Base-by-base conservation (phyloP, 2,888 invertebrate genomes). In the Lithosia quadra region DNA sequence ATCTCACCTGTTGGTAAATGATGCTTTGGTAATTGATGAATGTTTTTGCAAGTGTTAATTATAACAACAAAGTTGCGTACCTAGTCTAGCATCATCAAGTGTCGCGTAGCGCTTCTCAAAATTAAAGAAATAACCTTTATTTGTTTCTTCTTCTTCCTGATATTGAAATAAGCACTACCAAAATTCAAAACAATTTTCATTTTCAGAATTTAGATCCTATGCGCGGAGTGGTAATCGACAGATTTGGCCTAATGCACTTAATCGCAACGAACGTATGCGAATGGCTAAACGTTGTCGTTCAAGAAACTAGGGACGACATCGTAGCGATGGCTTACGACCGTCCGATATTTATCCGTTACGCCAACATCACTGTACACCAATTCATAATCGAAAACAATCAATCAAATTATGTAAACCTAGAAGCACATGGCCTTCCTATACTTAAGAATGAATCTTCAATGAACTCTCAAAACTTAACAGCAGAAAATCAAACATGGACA, bases 221-320 rank as follows among this genome's bases (percentile, higher is more conserved):
- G 93, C 87, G 93, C 72, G 95, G 94, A 13, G 91, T 94, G 7
- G 94, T 95, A 0, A 77, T 95, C 5, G 93, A 94, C n/a, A 96
- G 98, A 79, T 98, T 99, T 81, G 99, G 99, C 0, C 95, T 99
- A 18, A 99, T 99, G 98, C 99, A 99, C 88, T 96, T 98, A 95
- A 97, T 99, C 73, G 99, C 98, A 1, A 98, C 98, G 18, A 99
- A 99, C 88, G 93, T 99, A 15, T 99, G 98, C 91, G 98, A 99
- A 83, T 99, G 99, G 99, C 92, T 99, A 9, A 97, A 97, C 87
- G 97, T 98, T 1, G 95, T 98, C 34, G 97, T 98, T 18, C 97
- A 97, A 87, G 98, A 98, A 88, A 98, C 98, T 2, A 97, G 97
- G 86, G 98, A 98, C 85, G 98, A 98, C 88, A 97, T 98, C 69